Percentiles rank a stretch among this genome's conserved stretches.
Conservation (phyloP, 2,888 invertebrate genomes). For the Ormyrus thymus region DNA sequence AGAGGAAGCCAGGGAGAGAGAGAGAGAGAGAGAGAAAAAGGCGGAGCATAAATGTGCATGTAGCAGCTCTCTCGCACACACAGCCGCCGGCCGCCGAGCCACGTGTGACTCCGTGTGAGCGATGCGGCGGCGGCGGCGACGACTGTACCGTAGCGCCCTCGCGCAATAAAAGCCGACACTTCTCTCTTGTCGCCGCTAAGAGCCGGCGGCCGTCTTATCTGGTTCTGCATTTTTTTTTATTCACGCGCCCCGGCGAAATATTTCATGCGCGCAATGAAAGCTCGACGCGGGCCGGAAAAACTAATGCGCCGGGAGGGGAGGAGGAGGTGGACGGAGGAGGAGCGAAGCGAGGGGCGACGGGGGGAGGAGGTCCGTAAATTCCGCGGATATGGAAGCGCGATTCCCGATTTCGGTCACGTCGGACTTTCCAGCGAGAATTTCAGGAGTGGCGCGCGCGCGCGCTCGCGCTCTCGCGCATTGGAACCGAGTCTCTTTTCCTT, state of each 20-base stretch:
- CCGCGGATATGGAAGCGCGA: slow-evolving; percentile 25
- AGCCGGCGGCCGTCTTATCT: slow-evolving; percentile 10
- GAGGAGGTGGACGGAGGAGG: not conserved
- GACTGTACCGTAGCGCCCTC: slow-evolving; percentile 32
- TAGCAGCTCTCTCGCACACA: not conserved
- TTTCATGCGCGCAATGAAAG: slow-evolving; percentile 30
- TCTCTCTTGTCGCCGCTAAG: not conserved
- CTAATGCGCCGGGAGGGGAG: slow-evolving; percentile 26
- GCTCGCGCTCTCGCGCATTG: slow-evolving; percentile 9
- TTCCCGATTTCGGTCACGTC: slow-evolving; percentile 54
- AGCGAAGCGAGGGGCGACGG: slow-evolving; percentile 31
- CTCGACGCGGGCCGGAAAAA: slow-evolving; percentile 3
- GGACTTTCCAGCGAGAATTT: slow-evolving; percentile 33
- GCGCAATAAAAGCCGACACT: slow-evolving; percentile 45
- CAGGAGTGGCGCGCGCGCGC: not conserved
- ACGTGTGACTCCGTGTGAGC: slow-evolving; percentile 14
- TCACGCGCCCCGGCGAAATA: slow-evolving; percentile 44
- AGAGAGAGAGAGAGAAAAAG: slow-evolving; percentile 34
- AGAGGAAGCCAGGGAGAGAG: slow-evolving; percentile 11
- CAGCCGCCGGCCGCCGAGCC: not conserved
- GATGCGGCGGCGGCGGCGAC: slow-evolving; percentile 1
- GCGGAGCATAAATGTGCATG: not conserved
- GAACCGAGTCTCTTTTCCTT: slow-evolving; percentile 38
- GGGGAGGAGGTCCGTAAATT: slow-evolving; percentile 13
- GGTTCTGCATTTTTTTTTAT: slow-evolving; percentile 49